Evolutionary conservation across 2,797 vertebrate genomes (phyloP), one percentile per base, ranked within the genome.

Genomic region (Coilia nasus): DNA sequence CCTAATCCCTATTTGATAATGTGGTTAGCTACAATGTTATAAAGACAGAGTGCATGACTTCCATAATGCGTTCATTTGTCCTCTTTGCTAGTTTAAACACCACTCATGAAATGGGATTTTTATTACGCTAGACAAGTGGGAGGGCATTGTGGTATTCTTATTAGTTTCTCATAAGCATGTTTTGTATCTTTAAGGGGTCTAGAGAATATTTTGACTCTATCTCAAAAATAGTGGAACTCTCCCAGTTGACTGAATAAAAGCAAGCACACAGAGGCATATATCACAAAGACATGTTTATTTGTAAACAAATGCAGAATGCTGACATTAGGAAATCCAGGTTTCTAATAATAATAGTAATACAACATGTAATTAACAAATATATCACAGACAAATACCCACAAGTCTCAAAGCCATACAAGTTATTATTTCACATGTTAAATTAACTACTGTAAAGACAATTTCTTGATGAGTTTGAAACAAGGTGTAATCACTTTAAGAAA

Each of bases 1-100:
- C 71, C 3, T 35, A 41, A 75, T 75, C 67, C 71, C 35, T 31
- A 41, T 78, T 78, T 78, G 71, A 78, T 54, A 78, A 25, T 44
- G 71, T 78, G 35, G 71, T 35, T 71, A 14, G 4, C 23, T 3
- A 2, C 11, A 67, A 67, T 67, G 25, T 19, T 41, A 2, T 28
- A 71, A 71, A 71, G 14, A 1, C 35, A 75, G 71, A 44, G 28
- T 75, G 28, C 31, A 41, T 0, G 17, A 75, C 50, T 44, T 10
- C 41, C 71, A 78, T 21, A 64, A 23, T 59, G 57, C 6, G 57
- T 64, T 64, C n/a, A 23, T 64, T 25, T 64, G 60, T 25, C n/a
- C 10, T 64, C 6, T 25, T 23, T 25, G 60, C n/a, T 41, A 2
- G 17, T 35, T 75, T 75, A 11, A 28, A 64, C n/a, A 25, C n/a